These are phyloP conservation scores for Thalassarche chlororhynchos DNA, from an alignment of 2,113 vertebrate genomes.

Conservation along the genomic window DNA sequence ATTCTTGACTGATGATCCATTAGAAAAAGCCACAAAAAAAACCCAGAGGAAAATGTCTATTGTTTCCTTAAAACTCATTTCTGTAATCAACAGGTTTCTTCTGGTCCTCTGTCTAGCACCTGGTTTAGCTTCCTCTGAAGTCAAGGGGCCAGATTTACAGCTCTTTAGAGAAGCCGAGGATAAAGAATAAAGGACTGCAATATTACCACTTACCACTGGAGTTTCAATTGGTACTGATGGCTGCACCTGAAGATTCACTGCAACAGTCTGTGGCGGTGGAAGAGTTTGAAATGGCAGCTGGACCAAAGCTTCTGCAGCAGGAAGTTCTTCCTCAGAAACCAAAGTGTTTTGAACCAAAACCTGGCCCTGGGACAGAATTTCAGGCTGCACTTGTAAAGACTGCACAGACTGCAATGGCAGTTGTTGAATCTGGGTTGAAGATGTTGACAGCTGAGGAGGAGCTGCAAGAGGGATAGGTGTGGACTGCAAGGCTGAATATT, in stretches of 20 bases:
- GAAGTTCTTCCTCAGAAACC: conserved; percentile 87
- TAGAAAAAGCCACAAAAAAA: conserved; percentile 49
- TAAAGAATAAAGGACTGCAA: neutral
- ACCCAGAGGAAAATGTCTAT: conserved; percentile 23
- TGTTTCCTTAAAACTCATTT: neutral
- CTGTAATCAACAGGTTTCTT: neutral
- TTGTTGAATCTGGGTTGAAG: conserved; percentile 82
- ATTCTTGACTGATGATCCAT: neutral
- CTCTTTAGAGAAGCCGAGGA: neutral
- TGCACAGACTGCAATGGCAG: conserved; percentile 86
- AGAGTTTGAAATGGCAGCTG: conserved; percentile 91
- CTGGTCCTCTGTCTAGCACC: neutral
- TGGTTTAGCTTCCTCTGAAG: neutral
- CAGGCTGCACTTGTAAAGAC: conserved; percentile 85
- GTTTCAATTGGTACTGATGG: conserved; percentile 75
- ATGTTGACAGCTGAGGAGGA: conserved; percentile 79
- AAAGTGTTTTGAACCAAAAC: conserved; percentile 85
- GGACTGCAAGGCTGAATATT: conserved; percentile 73
- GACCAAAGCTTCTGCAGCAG: conserved; percentile 87
- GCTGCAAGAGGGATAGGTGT: conserved; percentile 75
- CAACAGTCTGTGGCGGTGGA: conserved; percentile 90
- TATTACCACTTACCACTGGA: conserved; percentile 79
- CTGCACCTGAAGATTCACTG: conserved; percentile 92
- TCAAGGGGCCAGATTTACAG: neutral
- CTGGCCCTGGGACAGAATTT: conserved; percentile 83